These are phyloP conservation scores for Onychorhynchus coronatus DNA, from an alignment of 2,113 vertebrate genomes.

Conservation along the genomic window DNA sequence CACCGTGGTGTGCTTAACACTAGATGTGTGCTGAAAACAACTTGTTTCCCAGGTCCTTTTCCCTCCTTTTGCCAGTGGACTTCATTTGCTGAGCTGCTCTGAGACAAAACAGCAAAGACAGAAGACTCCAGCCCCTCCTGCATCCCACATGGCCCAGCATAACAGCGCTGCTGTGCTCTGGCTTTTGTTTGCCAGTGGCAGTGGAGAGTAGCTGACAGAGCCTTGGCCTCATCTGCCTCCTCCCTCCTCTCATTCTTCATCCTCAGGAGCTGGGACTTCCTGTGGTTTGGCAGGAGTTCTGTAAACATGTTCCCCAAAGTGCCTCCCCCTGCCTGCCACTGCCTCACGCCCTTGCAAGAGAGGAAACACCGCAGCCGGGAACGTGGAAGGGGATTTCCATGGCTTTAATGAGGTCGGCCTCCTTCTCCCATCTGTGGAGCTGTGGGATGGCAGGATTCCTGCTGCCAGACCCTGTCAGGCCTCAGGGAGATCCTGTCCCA, in stretches of 20 bases:
- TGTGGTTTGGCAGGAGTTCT: conserved; percentile 62
- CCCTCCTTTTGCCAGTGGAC: background rate
- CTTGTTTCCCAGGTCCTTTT: background rate
- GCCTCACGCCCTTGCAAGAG: background rate
- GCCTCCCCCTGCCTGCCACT: background rate
- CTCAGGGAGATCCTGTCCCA: background rate
- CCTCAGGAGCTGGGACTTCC: conserved; percentile 48
- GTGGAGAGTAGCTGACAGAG: background rate
- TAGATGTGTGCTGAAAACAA: background rate
- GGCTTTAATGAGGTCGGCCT: background rate
- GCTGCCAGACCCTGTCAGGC: accelerated
- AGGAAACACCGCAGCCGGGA: conserved; percentile 15
- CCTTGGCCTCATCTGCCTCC: background rate
- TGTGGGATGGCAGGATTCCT: background rate
- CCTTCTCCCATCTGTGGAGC: background rate
- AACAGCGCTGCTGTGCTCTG: background rate
- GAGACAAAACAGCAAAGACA: background rate
- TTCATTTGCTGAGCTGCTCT: background rate
- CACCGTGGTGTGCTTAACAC: background rate
- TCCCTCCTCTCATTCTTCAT: conserved; percentile 2
- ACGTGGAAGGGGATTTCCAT: conserved; percentile 48
- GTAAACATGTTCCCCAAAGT: conserved; percentile 47
- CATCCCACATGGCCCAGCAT: background rate
- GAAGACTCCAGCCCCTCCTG: background rate
- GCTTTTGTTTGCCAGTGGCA: background rate